Base-by-base conservation (phyloP, 92 coral and sea anemone species). In the Phenganax subtilis region DNA sequence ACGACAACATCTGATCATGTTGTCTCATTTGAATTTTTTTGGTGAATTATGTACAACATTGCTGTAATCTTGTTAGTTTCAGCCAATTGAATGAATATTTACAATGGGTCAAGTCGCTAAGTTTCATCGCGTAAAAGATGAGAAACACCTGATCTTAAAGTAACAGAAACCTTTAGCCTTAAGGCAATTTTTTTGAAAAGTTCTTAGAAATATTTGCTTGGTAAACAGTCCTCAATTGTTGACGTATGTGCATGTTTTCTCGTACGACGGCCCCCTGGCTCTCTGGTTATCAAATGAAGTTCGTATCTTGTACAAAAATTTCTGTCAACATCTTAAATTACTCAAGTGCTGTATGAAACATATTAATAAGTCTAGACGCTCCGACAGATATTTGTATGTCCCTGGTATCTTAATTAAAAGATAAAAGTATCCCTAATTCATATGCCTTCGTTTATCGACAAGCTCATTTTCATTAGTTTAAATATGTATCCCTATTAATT, bases 1-100 rank as follows among this genome's bases (percentile, higher is more conserved):
- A 37, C 47, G 47, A 5, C 47, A 37, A 37, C 47, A 37, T 37
- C 47, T 1, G 47, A 37, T 37, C 47, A 37, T 37, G 47, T 37
- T 37, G 47, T 68, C 17, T 68, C 73, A 68, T 68, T 68, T 68
- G 29, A 68, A 68, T 68, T 68, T 68, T 68, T 3, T 68, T 68
- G 0, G 47, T 30, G 73, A 68, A 68, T 68, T 68, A 68, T 68
- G 51, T 28, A 68, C 73, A 68, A 68, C 54, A 15, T 17, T 17
- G 28, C 67, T 61, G n/a, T 11, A 25, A 11, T 64, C 7, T 64
- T 28, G 37, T 64, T 9, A 64, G 30, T 64, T 64, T 64, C 30
- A 25, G 10, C 7, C 44, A 64, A 37, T 37, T 37, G 47, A 37
- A 37, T 37, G 47, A 1, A 37, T 37, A 37, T 37, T 37, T 37